Evolutionary conservation across 2,797 vertebrate species (phyloP).

Genomic region (Atherinosoma microstoma): DNA sequence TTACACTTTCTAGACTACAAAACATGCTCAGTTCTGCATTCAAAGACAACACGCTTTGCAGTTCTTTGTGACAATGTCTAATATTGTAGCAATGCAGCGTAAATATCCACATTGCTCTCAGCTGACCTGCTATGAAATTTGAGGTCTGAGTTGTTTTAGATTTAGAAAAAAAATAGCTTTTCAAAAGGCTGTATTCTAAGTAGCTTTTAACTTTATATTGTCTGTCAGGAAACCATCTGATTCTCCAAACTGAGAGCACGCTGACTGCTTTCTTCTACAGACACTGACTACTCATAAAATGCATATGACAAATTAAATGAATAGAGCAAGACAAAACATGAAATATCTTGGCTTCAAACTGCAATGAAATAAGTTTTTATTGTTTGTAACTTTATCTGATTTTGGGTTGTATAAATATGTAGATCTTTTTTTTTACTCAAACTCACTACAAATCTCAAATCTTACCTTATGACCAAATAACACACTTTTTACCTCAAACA

Average conservation of each 20-base stretch:
- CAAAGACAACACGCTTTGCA: background rate
- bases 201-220: background rate
- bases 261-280: background rate
- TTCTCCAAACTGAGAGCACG: background rate
- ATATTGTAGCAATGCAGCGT: no score
- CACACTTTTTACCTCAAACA: constrained; percentile 51
- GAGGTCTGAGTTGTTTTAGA: background rate
- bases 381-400: background rate
- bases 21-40: background rate
- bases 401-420: background rate
- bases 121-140: background rate
- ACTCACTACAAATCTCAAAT: constrained; percentile 17
- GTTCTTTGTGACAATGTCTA: background rate
- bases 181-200: background rate
- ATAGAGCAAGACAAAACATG: background rate
- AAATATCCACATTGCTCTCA: no score
- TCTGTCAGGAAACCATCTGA: background rate
- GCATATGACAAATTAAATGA: background rate
- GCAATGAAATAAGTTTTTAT: no score
- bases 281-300: background rate
- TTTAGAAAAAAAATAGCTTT: background rate
- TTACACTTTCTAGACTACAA: no score
- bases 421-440: background rate
- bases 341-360: background rate
- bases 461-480: constrained; percentile 36